Conservation (phyloP, 2,113 vertebrate species). For the Anguilla rostrata region DNA sequence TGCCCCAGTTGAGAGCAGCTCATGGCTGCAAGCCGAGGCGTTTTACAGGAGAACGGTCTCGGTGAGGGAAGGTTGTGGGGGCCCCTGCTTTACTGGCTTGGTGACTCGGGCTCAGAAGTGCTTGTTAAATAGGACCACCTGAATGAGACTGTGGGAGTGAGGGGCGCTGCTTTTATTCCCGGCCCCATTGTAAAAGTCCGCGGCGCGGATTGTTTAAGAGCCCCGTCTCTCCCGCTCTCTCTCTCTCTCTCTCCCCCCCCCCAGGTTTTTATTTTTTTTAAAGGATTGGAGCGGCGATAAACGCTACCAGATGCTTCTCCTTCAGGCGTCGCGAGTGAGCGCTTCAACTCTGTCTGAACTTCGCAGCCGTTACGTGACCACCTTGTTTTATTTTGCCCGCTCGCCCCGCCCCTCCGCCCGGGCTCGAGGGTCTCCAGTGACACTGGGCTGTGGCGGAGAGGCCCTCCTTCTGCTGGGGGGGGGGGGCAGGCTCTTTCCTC, state of each 20-base stretch:
- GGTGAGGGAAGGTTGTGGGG: not conserved
- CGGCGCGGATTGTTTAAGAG: slow-evolving; percentile 4
- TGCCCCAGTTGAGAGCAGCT: not conserved
- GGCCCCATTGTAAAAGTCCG: slow-evolving; percentile 11
- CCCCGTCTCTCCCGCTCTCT: not conserved
- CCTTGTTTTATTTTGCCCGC: not conserved
- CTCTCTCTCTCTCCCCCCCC: not conserved
- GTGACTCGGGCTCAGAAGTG: not conserved
- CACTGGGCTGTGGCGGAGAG: not conserved
- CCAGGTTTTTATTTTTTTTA: not conserved
- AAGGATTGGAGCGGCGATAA: slow-evolving; percentile 25
- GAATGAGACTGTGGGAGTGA: slow-evolving; percentile 13
- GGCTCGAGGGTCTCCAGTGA: not conserved
- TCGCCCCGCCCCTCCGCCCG: not conserved
- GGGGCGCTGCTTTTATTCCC: not conserved
- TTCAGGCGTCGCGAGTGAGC: slow-evolving; percentile 1
- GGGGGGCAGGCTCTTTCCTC: not conserved
- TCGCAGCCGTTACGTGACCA: slow-evolving; percentile 21
- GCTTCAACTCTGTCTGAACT: slow-evolving; percentile 28
- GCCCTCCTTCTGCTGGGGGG: not conserved
- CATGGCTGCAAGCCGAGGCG: not conserved
- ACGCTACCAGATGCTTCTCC: slow-evolving; percentile 27
- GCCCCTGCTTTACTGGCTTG: slow-evolving; percentile 19
- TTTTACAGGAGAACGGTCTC: not conserved
- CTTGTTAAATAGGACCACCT: slow-evolving; percentile 12